These are phyloP conservation scores for Molanna angustata DNA, from an alignment of 2,888 invertebrate species.

Conservation along the genomic window DNA sequence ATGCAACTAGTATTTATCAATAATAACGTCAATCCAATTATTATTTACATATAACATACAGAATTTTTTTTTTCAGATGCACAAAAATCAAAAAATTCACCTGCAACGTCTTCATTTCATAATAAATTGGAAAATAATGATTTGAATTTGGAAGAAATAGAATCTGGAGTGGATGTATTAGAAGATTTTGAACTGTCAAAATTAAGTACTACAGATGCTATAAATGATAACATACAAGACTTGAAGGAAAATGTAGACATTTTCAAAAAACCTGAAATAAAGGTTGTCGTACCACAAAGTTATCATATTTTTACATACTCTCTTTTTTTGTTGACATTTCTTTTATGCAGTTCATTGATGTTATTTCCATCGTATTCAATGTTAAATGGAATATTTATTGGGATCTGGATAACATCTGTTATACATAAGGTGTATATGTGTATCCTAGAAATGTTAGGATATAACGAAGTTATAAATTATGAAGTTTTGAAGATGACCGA, in stretches of 20 bases:
- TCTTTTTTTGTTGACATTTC: conserved; percentile 13
- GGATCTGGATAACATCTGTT: conserved; percentile 47
- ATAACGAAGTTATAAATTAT: conserved; percentile 38
- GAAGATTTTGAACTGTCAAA: conserved; percentile 41
- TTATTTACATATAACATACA: no score
- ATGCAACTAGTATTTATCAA: no score
- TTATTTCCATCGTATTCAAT: conserved; percentile 46
- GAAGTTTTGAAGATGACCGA: conserved; percentile 17
- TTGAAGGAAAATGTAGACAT: not conserved
- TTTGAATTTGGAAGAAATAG: conserved; percentile 45
- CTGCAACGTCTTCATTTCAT: no score
- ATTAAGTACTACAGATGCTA: conserved; percentile 3
- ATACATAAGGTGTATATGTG: conserved; percentile 43
- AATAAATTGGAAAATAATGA: no score
- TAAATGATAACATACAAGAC: not conserved
- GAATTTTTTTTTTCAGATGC: no score
- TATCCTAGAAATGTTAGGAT: conserved; percentile 47
- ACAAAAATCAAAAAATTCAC: no score
- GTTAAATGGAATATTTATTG: conserved; percentile 51
- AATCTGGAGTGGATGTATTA: conserved; percentile 53
- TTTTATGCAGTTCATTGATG: conserved; percentile 13
- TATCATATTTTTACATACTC: conserved; percentile 14
- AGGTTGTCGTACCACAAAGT: conserved; percentile 1
- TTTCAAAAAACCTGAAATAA: conserved; percentile 4
- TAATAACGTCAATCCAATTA: no score